Base-by-base conservation (phyloP, 1,140 invertebrate genomes). In the Anastatus disparis region DNA sequence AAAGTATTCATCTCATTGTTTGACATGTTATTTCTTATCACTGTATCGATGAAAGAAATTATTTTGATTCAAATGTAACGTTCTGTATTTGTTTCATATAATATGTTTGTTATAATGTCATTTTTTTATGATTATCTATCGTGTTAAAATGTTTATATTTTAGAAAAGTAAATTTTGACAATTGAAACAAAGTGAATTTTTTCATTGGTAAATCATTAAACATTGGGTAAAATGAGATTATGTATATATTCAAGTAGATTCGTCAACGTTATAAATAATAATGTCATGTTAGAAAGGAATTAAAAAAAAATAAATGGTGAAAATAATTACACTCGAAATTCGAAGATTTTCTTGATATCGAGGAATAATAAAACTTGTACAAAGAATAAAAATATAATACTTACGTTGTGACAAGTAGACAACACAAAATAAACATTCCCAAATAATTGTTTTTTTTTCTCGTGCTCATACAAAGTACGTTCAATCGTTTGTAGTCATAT, bases 181-280 rank as follows among this genome's bases (percentile, higher is more conserved):
- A 44, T 46, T 26, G 29, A 31, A 12, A n/a, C 35, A 55, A 56
- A 46, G 7, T 31, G n/a, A 31, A 46, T 48, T 46, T 35, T 58
- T 46, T 67, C 64, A 66, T 66, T 40, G 13, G 12, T 55, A 29
- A 24, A 66, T 66, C 35, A 46, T 56, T 6, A n/a, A 20, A 66
- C 17, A 42, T 42, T 9, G 38, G n/a, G 46, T 48, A 48, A 22
- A 22, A 59, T 59, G 29, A 50, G 27, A 10, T 17, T 31, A 38
- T 69, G 46, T 69, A 69, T 42, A 69, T 69, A 69, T 52, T 69
- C 10, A 55, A 65, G 12, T 65, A 42, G 26, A 35, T 2, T 56
- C 40, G 38, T 42, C 56, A 42, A 20, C 13, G 40, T n/a, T 44
- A 40, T 65, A 55, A 15, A 56, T 53, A 17, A 4, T 44, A 66